These are phyloP conservation scores for Cataglyphis cursor DNA, from an alignment of 2,888 invertebrate genomes.

Conservation along the genomic window DNA sequence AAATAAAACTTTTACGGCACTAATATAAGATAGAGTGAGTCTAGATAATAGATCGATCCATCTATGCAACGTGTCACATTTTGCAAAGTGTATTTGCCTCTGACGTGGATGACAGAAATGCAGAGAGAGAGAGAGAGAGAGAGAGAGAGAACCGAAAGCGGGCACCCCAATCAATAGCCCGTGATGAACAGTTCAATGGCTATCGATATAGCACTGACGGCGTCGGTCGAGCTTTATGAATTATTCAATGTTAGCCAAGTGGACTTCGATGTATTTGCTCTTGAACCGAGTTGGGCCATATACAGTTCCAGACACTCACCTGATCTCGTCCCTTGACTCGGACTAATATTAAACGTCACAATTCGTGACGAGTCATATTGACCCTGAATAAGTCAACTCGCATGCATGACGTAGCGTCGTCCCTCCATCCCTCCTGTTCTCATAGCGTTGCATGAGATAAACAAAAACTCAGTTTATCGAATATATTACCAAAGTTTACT, in stretches of 20 bases:
- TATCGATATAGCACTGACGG: slow-evolving; percentile 69
- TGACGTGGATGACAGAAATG: slow-evolving; percentile 40
- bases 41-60: neutral
- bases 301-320: slow-evolving; percentile 66
- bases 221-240: slow-evolving; percentile 77
- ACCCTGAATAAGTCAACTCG: slow-evolving; percentile 32
- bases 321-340: slow-evolving; percentile 75
- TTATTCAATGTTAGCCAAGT: slow-evolving; percentile 82
- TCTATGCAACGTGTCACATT: neutral
- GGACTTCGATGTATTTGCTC: slow-evolving; percentile 80
- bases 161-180: slow-evolving; percentile 76
- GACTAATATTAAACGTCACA: slow-evolving; percentile 62
- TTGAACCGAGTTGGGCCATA: slow-evolving; percentile 71
- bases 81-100: slow-evolving; percentile 56
- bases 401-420: slow-evolving; percentile 27
- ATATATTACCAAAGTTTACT: slow-evolving; percentile 29
- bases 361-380: slow-evolving; percentile 57
- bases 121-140: neutral
- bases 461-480: slow-evolving; percentile 16
- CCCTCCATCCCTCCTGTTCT: neutral
- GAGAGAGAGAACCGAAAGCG: slow-evolving; percentile 51
- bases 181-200: slow-evolving; percentile 77
- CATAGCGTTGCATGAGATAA: slow-evolving; percentile 7
- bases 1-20: neutral
- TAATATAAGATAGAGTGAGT: neutral